Base-by-base conservation (phyloP, 1,140 invertebrate genomes). In the Drosophila ohnishii region DNA sequence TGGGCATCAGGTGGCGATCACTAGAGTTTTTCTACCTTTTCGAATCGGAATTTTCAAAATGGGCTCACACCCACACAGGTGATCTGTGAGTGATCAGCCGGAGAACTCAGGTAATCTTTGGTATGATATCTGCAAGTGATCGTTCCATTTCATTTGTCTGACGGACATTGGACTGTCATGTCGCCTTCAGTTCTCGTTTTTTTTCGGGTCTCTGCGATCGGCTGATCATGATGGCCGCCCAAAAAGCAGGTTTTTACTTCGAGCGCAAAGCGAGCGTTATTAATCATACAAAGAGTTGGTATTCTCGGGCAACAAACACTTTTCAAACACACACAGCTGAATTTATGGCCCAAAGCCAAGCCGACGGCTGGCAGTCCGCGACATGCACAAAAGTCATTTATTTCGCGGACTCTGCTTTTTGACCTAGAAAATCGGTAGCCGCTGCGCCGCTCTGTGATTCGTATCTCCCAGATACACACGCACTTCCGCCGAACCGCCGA, bases 361-460 rank as follows among this genome's bases (percentile, higher is more conserved):
- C 81, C 78, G 81, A 85, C 81, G 78, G 53, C 75, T 66, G 50
- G 47, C 80, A 55, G 59, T 48, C 50, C 56, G 69, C 72, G 70
- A 80, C 84, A 88, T 88, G 84, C 84, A 89, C 80, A 84, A 88
- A 88, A 88, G 77, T 72, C 84, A 88, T 88, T 88, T 88, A 87
- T 87, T 88, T 65, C 65, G 66, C 59, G 50, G 50, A 58, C 79
- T 61, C 79, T 61, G 63, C 66, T 72, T 76, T 67, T 50, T 86
- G 82, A 86, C 83, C 82, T 87, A 86, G 75, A 82, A 82, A 80
- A 76, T 60, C 74, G 51, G 57, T 63, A 74, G 64, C 63, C 66
- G 51, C 75, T 25, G 71, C 78, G 7, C 50, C 32, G 50, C 50
- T 53, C 50, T 53, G 51, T 37, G 70, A 81, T 87, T 45, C 69